Evolutionary conservation across 1,140 invertebrate genomes (phyloP).

Genomic region (Solen grandis): DNA sequence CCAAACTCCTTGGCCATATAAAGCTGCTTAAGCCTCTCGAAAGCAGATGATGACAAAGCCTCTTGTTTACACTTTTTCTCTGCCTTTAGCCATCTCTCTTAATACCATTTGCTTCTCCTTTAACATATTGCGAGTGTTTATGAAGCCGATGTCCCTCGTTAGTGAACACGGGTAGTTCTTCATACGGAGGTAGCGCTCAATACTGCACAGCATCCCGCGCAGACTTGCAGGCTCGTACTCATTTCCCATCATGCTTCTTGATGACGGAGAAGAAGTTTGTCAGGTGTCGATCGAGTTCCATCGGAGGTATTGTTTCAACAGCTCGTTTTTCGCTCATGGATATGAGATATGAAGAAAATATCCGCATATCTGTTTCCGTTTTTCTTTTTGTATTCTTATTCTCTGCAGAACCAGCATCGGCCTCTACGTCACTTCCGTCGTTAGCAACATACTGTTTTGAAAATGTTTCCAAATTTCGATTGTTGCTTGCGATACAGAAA

Average conservation of each 20-base stretch:
- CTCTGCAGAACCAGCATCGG: constrained; percentile 57
- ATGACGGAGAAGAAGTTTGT: constrained; percentile 73
- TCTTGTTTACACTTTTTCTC: constrained; percentile 64
- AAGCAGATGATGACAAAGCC: constrained; percentile 58
- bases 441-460: too few species aligned
- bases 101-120: constrained; percentile 73
- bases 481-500: too few species aligned
- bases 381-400: constrained; percentile 77
- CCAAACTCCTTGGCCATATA: constrained; percentile 75
- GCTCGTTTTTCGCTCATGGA: constrained; percentile 70
- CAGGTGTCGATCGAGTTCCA: constrained; percentile 74
- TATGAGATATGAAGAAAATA: constrained; percentile 69
- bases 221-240: constrained; percentile 75
- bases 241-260: constrained; percentile 73
- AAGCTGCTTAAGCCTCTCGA: constrained; percentile 68
- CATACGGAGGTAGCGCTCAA: constrained; percentile 71
- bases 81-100: constrained; percentile 68
- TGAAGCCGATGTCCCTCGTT: constrained; percentile 70
- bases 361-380: constrained; percentile 75
- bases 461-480: too few species aligned
- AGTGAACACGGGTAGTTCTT: constrained; percentile 72
- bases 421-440: constrained; percentile 30
- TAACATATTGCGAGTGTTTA: constrained; percentile 71
- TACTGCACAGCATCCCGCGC: constrained; percentile 73
- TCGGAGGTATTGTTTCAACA: constrained; percentile 69